phyloP scores from a whole-genome alignment of 92 coral and sea anemone genomes.

The Parazoanthus darwini region DNA sequence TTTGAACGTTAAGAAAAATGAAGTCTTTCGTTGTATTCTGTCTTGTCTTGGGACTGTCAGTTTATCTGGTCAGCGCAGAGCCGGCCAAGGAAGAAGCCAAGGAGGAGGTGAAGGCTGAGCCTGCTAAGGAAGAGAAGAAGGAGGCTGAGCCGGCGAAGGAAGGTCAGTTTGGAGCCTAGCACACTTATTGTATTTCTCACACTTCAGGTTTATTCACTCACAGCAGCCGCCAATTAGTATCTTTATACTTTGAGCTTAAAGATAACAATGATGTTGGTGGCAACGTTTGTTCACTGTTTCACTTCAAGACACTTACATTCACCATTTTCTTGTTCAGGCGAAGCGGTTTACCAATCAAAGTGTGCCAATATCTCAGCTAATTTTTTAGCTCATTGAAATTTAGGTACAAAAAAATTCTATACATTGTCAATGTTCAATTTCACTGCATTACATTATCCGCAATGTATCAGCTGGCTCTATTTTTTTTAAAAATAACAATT shows the following conservation, averaged over 20 bases:
- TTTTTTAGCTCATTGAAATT: too few species aligned
- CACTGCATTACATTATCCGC: too few species aligned
- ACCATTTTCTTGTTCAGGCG: too few species aligned
- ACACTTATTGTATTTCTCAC: neutral
- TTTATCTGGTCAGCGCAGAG: constrained; percentile 48
- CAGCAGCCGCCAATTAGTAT: neutral
- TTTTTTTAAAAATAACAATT: neutral
- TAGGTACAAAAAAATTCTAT: neutral
- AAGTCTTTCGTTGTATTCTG: constrained; percentile 73
- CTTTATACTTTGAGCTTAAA: neutral
- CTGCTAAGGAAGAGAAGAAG: constrained; percentile 22
- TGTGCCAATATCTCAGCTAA: too few species aligned
- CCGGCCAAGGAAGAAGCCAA: constrained; percentile 52
- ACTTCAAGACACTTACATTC: neutral
- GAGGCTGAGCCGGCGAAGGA: constrained; percentile 35
- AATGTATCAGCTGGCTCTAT: neutral
- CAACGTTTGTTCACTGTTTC: neutral
- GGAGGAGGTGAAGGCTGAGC: constrained; percentile 20
- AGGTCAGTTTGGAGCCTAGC: neutral
- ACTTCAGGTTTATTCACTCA: neutral
- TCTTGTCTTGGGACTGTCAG: constrained; percentile 75
- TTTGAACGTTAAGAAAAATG: constrained; percentile 49
- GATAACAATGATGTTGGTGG: neutral
- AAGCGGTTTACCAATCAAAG: too few species aligned
- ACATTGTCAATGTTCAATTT: too few species aligned